Evolutionary conservation across 2,888 invertebrate species (phyloP).

Genomic region (Loripinus fragilis): DNA sequence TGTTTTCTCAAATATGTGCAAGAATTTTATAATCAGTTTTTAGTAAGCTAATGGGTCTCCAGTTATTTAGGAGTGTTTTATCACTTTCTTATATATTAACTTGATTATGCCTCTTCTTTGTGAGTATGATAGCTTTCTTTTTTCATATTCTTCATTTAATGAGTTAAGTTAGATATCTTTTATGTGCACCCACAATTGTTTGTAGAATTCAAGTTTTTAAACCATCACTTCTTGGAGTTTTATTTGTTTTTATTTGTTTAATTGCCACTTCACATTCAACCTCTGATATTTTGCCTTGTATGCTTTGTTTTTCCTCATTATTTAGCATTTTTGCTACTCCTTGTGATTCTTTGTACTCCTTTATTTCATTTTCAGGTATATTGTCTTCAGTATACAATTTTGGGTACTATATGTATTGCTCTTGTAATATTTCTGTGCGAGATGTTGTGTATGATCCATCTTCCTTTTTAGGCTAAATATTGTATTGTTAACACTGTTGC

Average conservation of each 20-base stretch:
- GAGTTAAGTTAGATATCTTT: conserved; percentile 11
- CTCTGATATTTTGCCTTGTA: conserved; percentile 6
- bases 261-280: neutral
- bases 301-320: neutral
- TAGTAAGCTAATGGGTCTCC: conserved; percentile 24
- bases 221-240: conserved; percentile 36
- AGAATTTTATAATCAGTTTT: conserved; percentile 24
- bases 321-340: neutral
- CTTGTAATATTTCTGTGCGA: conserved; percentile 8
- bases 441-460: neutral
- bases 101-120: conserved; percentile 21
- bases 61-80: conserved; percentile 12
- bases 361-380: neutral
- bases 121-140: conserved; percentile 18
- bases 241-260: conserved; percentile 36
- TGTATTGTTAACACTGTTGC: conserved; percentile 7
- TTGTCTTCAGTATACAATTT: neutral
- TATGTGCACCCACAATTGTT: conserved; percentile 29
- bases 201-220: conserved; percentile 34
- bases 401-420: neutral
- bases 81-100: conserved; percentile 10
- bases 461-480: conserved; percentile 10
- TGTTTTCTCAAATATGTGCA: conserved; percentile 6
- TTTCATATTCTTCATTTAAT: conserved; percentile 21
- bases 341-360: conserved; percentile 1